Evolutionary conservation across 2,888 invertebrate species (phyloP).

Genomic region (Ochropleura plecta): DNA sequence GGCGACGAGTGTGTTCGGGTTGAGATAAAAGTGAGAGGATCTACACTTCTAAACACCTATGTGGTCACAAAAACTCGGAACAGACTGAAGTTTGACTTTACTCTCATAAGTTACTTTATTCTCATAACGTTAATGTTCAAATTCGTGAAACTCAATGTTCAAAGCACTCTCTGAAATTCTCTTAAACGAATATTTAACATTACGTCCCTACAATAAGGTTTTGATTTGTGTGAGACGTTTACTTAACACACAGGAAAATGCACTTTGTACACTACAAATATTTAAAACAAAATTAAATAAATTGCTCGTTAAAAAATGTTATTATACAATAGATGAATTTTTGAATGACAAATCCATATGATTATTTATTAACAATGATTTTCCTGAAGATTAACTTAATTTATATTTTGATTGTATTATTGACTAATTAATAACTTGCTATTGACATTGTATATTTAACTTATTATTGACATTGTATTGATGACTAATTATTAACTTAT

Average conservation of each 20-base stretch:
- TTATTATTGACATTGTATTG: no score
- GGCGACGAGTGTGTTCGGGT: slow-evolving; percentile 32
- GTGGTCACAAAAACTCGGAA: background rate
- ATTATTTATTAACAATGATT: no score
- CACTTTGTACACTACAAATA: no score
- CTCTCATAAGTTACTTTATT: background rate
- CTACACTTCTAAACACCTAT: slow-evolving; percentile 3
- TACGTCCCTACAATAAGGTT: background rate
- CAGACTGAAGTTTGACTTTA: background rate
- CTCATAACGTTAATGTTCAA: background rate
- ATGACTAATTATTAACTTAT: no score
- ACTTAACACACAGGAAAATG: background rate
- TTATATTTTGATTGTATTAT: no score
- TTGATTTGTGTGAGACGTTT: background rate
- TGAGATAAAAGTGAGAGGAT: slow-evolving; percentile 22
- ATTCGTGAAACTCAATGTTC: background rate
- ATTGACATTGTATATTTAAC: no score
- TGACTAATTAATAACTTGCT: no score
- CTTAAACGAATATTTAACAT: background rate
- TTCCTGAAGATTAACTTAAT: no score
- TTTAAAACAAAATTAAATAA: no score
- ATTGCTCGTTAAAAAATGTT: no score
- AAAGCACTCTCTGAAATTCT: background rate
- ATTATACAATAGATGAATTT: no score
- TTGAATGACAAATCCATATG: no score